Conservation (phyloP, 2,113 vertebrate genomes). For the Turnix velox region DNA sequence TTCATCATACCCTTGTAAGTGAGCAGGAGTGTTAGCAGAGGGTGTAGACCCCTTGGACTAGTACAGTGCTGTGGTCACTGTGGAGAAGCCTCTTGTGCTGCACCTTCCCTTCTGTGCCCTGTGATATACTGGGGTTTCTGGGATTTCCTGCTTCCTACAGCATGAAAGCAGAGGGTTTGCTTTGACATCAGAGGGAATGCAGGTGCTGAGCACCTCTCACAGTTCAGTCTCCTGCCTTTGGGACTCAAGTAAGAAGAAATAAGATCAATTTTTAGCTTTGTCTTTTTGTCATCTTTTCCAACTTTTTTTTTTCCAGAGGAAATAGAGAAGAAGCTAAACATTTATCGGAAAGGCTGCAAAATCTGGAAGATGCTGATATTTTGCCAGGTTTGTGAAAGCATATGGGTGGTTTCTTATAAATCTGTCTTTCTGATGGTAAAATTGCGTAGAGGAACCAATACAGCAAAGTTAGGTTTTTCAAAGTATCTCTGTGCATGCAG, state of each 20-base stretch:
- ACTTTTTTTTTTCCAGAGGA: conserved; percentile 76
- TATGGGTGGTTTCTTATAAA: not conserved
- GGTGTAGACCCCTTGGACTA: not conserved
- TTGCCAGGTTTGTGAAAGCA: conserved; percentile 82
- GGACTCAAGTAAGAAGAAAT: not conserved
- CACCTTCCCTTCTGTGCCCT: not conserved
- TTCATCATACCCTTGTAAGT: not conserved
- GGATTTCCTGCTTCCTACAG: not conserved
- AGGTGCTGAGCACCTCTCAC: not conserved
- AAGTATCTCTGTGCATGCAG: not conserved
- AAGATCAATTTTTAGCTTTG: not conserved
- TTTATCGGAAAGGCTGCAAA: conserved; percentile 92
- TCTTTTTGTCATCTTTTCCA: not conserved
- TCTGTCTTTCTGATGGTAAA: not conserved
- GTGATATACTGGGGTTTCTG: not conserved
- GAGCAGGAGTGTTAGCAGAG: not conserved
- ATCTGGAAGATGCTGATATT: conserved; percentile 99
- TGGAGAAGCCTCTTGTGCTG: not conserved
- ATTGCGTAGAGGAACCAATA: not conserved
- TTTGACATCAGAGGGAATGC: not conserved
- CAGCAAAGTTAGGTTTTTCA: not conserved
- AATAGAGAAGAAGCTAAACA: conserved; percentile 93
- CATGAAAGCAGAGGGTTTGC: not conserved
- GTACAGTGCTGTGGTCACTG: not conserved
- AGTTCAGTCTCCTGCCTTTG: not conserved